Evolutionary conservation across 2,113 vertebrate genomes (phyloP).

Genomic region (Lamprotornis superbus): DNA sequence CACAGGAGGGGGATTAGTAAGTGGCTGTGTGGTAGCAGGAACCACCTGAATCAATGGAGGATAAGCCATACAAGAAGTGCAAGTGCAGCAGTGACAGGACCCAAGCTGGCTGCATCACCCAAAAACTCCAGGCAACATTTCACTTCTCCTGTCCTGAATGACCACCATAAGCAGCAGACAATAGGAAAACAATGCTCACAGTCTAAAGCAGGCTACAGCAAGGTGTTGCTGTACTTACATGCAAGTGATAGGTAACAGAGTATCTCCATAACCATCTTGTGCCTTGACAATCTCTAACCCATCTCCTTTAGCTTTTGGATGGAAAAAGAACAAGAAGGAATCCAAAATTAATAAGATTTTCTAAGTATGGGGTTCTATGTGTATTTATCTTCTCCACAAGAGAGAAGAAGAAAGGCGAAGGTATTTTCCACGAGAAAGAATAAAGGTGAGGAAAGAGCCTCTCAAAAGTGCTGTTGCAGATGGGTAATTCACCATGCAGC

Average conservation of each 20-base stretch:
- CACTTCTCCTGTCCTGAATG: background rate
- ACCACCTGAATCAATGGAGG: background rate
- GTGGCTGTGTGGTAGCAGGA: background rate
- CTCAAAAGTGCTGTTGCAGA: background rate
- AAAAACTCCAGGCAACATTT: background rate
- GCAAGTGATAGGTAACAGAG: background rate
- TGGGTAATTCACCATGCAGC: background rate
- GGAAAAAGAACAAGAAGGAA: background rate
- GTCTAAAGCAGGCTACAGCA: background rate
- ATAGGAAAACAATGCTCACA: background rate
- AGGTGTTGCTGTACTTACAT: background rate
- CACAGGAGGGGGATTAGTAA: background rate
- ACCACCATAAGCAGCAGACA: background rate
- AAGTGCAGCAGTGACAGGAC: background rate
- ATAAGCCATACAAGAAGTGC: background rate
- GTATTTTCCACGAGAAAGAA: background rate
- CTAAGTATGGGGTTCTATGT: background rate
- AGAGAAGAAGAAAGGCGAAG: background rate
- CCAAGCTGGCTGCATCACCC: background rate
- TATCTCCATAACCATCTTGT: background rate
- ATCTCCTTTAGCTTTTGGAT: background rate
- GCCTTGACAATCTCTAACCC: background rate
- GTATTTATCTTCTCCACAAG: background rate
- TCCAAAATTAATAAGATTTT: background rate
- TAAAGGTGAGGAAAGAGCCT: background rate